Conservation (phyloP, 35 echinoderm and acorn worm species). For the Diadema setosum region DNA sequence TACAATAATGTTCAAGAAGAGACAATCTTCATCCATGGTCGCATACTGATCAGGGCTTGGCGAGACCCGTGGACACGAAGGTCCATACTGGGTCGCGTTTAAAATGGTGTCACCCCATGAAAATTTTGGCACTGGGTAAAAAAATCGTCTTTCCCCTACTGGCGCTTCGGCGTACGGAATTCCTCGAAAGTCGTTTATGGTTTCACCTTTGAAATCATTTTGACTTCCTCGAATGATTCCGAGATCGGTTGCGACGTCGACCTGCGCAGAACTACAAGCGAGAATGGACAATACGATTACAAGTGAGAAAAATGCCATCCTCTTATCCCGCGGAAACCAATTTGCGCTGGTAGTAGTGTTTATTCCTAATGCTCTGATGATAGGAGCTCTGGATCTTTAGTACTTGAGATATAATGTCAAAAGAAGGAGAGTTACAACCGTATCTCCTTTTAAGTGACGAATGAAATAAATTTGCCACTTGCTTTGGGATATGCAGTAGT, state of each 20-base stretch:
- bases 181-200: slow-evolving; percentile 44
- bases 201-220: neutral
- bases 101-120: slow-evolving; percentile 23
- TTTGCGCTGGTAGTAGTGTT: no score
- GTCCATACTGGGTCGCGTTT: slow-evolving; percentile 50
- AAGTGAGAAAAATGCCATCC: no score
- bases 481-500: no score
- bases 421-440: no score
- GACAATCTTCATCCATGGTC: slow-evolving; percentile 60
- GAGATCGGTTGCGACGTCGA: neutral
- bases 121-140: slow-evolving; percentile 23
- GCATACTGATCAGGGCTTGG: neutral
- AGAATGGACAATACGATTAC: neutral
- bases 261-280: neutral
- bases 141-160: slow-evolving; percentile 48
- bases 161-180: slow-evolving; percentile 84
- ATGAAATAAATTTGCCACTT: no score
- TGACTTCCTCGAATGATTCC: neutral
- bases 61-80: slow-evolving; percentile 30
- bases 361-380: no score
- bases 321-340: no score
- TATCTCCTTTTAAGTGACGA: no score
- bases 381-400: no score
- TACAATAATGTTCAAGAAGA: slow-evolving; percentile 50
- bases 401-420: no score